Evolutionary conservation across 2,113 vertebrate species (phyloP).

Genomic region (Tachysurus vachellii): DNA sequence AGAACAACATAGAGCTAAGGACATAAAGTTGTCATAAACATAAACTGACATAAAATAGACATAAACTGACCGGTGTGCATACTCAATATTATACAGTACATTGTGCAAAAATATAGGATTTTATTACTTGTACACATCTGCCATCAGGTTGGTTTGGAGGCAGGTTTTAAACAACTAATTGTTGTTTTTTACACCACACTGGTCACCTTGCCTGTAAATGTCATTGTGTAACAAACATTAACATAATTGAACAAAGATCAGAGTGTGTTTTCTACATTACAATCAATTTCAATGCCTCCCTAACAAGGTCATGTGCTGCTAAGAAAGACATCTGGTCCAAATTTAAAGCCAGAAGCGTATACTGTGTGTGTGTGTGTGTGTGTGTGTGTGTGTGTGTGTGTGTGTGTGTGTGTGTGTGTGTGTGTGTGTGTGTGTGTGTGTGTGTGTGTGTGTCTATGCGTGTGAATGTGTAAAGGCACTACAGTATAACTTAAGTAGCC

Average conservation of each 20-base stretch:
- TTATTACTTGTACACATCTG: not conserved
- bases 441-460: not conserved
- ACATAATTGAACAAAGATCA: conserved; percentile 16
- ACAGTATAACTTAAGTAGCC: not conserved
- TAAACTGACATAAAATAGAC: too few species aligned
- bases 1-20: too few species aligned
- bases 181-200: not conserved
- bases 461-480: not conserved
- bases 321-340: not conserved
- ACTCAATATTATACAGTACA: too few species aligned
- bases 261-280: conserved; percentile 11
- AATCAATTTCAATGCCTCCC: not conserved
- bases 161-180: not conserved
- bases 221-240: not conserved
- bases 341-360: not conserved
- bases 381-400: too few species aligned
- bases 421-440: not conserved
- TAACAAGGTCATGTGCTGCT: conserved; percentile 8
- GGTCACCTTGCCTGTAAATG: not conserved
- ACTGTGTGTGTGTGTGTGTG: too few species aligned
- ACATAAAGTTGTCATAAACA: too few species aligned
- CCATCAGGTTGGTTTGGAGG: not conserved
- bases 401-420: not conserved
- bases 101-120: too few species aligned
- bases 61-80: too few species aligned